phyloP scores from a whole-genome alignment of 1,140 invertebrate genomes.

The Ceratina calcarata region DNA sequence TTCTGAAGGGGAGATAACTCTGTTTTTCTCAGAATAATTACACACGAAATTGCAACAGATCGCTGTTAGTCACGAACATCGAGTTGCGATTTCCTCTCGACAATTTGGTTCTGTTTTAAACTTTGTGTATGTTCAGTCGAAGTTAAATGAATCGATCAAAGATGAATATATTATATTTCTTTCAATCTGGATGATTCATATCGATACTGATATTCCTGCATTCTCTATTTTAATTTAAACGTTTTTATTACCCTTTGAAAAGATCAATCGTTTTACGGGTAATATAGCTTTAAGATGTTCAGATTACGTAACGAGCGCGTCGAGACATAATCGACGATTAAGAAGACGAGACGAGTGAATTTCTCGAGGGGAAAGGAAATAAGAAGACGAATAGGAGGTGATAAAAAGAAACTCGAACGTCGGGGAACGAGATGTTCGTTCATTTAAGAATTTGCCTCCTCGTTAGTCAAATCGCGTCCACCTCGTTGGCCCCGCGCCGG shows the following conservation, averaged over 20 bases:
- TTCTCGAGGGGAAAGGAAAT: conserved; percentile 37
- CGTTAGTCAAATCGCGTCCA: conserved; percentile 77
- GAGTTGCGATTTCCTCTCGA: background rate
- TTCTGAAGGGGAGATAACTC: conserved; percentile 20
- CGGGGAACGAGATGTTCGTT: conserved; percentile 59
- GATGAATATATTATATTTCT: no score
- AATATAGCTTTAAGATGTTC: no score
- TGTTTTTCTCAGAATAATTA: conserved; percentile 6
- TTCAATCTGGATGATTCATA: no score
- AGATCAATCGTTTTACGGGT: no score
- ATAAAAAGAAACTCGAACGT: conserved; percentile 36
- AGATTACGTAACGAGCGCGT: no score
- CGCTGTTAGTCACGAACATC: background rate
- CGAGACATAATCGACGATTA: background rate
- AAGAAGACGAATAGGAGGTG: conserved; percentile 5
- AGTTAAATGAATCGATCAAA: no score
- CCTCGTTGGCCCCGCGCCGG: conserved; percentile 68
- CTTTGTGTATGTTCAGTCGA: no score
- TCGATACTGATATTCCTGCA: no score
- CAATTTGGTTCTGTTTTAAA: no score
- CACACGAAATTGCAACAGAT: background rate
- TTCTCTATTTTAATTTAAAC: no score
- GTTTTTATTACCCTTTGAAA: no score
- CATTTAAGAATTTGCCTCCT: conserved; percentile 80
- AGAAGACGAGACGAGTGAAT: conserved; percentile 15